Percentiles rank a stretch among this genome's conserved stretches.
These are phyloP conservation scores for Porites australiensis DNA, from an alignment of 64 coral and sea anemone species.

Conservation along the genomic window DNA sequence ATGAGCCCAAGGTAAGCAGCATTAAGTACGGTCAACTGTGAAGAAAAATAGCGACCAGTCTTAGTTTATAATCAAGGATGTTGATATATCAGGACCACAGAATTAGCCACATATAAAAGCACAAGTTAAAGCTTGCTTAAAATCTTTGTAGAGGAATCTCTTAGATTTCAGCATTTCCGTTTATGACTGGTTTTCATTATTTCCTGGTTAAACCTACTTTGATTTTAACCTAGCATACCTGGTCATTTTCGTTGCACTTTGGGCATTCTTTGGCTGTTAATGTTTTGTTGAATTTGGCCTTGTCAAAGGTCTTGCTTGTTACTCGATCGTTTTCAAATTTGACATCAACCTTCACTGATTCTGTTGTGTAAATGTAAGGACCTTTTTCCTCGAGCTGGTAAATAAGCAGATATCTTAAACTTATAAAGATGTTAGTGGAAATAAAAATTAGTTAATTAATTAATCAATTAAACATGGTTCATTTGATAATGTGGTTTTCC, in stretches of 20 bases:
- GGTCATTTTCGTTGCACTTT: constrained; percentile 58
- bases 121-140: no score
- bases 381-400: constrained; percentile 68
- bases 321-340: constrained; percentile 33
- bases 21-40: constrained; percentile 54
- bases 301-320: constrained; percentile 41
- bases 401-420: neutral
- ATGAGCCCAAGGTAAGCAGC: constrained; percentile 48
- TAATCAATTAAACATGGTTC: no score
- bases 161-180: no score
- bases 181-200: neutral
- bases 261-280: constrained; percentile 43
- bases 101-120: no score
- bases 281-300: constrained; percentile 44
- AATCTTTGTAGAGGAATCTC: no score
- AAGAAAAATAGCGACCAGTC: neutral
- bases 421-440: neutral
- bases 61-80: no score
- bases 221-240: constrained; percentile 29
- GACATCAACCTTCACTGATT: constrained; percentile 39
- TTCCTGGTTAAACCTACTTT: neutral
- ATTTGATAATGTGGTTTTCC: no score
- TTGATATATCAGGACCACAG: no score
- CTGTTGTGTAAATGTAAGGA: constrained; percentile 68
- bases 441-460: neutral